These are phyloP conservation scores for Sapayoa aenigma DNA, from an alignment of 2,113 vertebrate genomes.

Conservation along the genomic window DNA sequence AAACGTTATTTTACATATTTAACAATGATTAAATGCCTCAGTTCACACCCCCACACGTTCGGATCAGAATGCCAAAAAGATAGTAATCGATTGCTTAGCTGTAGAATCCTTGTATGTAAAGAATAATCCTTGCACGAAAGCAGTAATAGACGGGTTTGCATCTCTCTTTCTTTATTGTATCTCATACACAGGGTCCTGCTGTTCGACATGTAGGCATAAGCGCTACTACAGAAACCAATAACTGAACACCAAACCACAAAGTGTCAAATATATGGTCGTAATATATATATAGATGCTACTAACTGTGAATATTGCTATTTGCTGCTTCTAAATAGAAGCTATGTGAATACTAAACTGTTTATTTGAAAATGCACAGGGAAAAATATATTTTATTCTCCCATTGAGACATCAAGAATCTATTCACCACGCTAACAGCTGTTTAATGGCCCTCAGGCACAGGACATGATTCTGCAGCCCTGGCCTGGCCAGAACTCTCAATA, in stretches of 20 bases:
- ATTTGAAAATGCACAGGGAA: constrained; percentile 2
- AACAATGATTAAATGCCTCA: background rate
- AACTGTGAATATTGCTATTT: constrained; percentile 53
- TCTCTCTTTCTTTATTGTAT: constrained; percentile 30
- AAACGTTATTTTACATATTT: background rate
- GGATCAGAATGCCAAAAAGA: background rate
- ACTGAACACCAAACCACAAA: constrained; percentile 56
- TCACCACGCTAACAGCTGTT: constrained; percentile 51
- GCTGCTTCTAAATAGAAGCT: constrained; percentile 56
- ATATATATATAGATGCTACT: constrained; percentile 52
- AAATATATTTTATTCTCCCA: constrained; percentile 44
- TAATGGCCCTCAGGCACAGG: constrained; percentile 44
- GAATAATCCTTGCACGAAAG: too few species aligned
- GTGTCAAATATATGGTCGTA: constrained; percentile 25
- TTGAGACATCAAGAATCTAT: constrained; percentile 51
- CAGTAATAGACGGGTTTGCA: constrained; percentile 22
- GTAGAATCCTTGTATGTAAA: background rate
- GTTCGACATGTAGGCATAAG: constrained; percentile 21
- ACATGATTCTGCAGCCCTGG: background rate
- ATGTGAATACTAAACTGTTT: constrained; percentile 46
- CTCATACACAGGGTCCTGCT: constrained; percentile 1
- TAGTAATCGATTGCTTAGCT: background rate
- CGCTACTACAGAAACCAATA: constrained; percentile 47
- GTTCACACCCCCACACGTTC: background rate
- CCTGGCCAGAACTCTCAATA: background rate